Evolutionary conservation across 30 jellyfish, hydroid and myxozoan genomes (phyloP), one percentile per base, ranked within the genome.

Genomic region (Hydra vulgaris): DNA sequence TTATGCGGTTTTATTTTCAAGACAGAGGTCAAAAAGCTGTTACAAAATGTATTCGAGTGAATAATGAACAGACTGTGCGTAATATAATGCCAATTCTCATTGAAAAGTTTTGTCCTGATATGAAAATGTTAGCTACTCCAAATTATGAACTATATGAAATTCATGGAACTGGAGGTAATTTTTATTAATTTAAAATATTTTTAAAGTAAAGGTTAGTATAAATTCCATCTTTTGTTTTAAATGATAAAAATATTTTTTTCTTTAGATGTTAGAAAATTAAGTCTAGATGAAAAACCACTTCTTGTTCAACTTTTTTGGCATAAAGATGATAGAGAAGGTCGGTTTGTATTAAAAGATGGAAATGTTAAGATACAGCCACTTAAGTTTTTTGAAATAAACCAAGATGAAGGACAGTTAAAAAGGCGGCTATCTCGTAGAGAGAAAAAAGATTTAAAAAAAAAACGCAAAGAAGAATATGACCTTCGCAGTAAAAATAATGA

Each of bases 241-340:
- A 69, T 1, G 8, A 73, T 40, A 3, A 40, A 5, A 3, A 3
- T 40, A 3, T 15, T 66, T 23, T 70, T 18, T 15, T 21, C 25
- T 80, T 26, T 80, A 67, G 87, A 80, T 69, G 87, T 69, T 22
- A 85, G 95, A 66, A 93, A 93, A 73, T 81, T 93, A 0, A 88
- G 84, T 5, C 82, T 76, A 27, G 79, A 84, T 27, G 96, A 93
- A 54, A 78, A 89, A 53, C 99, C 99, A 8, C 72, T 93, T 20
- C 83, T 87, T 21, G 95, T 85, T 21, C 99, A 93, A 77, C 92
- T 93, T 24, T 82, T 88, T 23, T 93, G 99, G 99, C 96, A 88
- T 71, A 88, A 89, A 72, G 99, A 93, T 80, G 96, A 88, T 80
- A 88, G 99, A 66, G 99, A 93, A 72, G 99, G 99, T 16, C 81